Conservation (phyloP, 2,797 vertebrate genomes). For the Gorsachius magnificus region DNA sequence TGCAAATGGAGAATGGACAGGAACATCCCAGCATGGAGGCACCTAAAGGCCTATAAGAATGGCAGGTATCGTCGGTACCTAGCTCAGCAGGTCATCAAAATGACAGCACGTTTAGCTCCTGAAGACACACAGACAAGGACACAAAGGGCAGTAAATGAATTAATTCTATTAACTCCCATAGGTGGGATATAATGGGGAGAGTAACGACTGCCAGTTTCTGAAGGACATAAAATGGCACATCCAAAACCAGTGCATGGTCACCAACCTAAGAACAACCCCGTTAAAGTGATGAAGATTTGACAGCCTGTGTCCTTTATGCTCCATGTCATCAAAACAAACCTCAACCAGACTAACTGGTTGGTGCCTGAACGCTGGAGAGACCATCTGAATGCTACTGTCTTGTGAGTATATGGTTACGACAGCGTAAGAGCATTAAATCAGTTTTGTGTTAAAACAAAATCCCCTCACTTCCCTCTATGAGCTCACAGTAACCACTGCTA, state of each 20-base stretch:
- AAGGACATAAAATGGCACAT: not conserved
- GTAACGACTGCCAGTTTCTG: not conserved
- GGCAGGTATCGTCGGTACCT: not conserved
- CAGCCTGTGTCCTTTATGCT: not conserved
- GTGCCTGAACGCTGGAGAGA: not conserved
- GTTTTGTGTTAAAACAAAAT: not conserved
- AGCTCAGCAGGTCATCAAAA: not conserved
- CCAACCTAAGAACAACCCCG: not conserved
- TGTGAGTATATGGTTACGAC: not conserved
- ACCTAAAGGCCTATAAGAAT: not conserved
- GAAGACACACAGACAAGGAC: not conserved
- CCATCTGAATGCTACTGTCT: not conserved
- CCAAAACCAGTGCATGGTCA: not conserved
- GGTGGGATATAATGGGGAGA: not conserved
- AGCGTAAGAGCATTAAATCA: not conserved
- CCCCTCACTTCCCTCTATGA: not conserved
- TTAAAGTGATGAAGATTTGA: not conserved
- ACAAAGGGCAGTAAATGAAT: not conserved
- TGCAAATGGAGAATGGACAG: not conserved
- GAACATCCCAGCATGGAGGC: not conserved
- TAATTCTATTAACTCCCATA: not conserved
- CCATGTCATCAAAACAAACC: not conserved
- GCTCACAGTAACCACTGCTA: not conserved
- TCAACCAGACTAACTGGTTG: not conserved
- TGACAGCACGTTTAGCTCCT: not conserved